Evolutionary conservation across 2,113 vertebrate species (phyloP).

Genomic region (Pseudolaguvia tuberculata): DNA sequence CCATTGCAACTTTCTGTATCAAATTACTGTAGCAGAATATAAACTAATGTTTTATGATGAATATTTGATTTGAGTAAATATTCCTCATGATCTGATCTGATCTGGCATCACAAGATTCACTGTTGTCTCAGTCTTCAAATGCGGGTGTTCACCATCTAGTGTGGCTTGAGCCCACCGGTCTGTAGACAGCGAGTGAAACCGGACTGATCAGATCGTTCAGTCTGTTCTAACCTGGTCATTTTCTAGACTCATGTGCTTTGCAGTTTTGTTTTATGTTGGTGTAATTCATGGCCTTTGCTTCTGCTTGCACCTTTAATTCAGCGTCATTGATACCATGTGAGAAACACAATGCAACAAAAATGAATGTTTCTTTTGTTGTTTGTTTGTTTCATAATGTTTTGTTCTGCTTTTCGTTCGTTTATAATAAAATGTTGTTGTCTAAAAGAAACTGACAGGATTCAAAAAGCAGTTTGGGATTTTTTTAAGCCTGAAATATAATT

Average conservation of each 20-base stretch:
- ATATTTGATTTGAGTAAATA: no score
- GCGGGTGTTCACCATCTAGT: neutral
- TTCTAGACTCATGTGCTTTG: conserved; percentile 36
- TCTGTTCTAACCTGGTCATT: conserved; percentile 34
- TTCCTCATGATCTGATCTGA: no score
- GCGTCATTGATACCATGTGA: conserved; percentile 15
- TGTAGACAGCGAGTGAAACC: conserved; percentile 6
- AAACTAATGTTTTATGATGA: neutral
- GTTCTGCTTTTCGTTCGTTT: neutral
- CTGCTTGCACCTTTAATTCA: conserved; percentile 22
- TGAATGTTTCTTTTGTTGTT: neutral
- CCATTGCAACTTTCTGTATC: neutral
- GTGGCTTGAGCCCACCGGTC: neutral
- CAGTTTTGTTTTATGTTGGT: conserved; percentile 30
- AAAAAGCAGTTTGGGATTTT: conserved; percentile 51
- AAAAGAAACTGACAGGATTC: conserved; percentile 55
- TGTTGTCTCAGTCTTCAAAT: neutral
- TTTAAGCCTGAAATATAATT: neutral
- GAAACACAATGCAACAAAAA: conserved; percentile 18
- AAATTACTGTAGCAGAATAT: conserved; percentile 5
- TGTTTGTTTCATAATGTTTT: conserved; percentile 15
- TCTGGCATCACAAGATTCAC: neutral
- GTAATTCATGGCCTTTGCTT: conserved; percentile 52
- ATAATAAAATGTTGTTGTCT: conserved; percentile 33
- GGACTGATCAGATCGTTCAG: conserved; percentile 12